Evolutionary conservation across 30 jellyfish, hydroid and myxozoan species (phyloP).

Genomic region (Aurelia sp.): DNA sequence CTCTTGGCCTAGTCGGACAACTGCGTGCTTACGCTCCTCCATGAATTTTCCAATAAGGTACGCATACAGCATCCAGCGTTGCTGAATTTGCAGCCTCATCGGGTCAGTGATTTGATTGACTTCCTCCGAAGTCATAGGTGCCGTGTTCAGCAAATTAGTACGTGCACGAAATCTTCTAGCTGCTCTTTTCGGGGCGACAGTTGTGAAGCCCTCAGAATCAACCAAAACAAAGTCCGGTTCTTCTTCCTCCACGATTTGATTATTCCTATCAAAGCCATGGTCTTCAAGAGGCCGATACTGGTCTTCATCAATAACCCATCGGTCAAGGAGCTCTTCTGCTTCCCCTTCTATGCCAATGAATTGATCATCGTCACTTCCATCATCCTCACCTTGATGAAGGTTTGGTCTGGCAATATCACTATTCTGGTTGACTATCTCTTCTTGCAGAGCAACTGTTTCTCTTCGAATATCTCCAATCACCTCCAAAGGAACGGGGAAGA

Average conservation of each 20-base stretch:
- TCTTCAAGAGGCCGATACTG: conserved; percentile 11
- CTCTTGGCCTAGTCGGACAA: conserved; percentile 12
- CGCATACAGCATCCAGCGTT: conserved; percentile 78
- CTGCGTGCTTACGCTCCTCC: background rate
- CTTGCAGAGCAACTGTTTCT: background rate
- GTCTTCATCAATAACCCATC: conserved; percentile 80
- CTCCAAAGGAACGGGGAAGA: conserved; percentile 28
- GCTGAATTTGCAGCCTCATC: conserved; percentile 40
- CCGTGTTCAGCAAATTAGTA: conserved; percentile 8
- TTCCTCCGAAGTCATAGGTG: conserved; percentile 63
- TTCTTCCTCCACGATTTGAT: conserved; percentile 6
- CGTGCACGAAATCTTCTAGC: conserved; percentile 54
- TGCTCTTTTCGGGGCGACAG: conserved; percentile 50
- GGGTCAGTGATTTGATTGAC: conserved; percentile 69
- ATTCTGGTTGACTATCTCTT: background rate
- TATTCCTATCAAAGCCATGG: conserved; percentile 5
- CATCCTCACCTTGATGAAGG: background rate
- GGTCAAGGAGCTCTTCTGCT: conserved; percentile 76
- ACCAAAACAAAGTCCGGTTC: conserved; percentile 42
- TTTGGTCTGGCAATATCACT: background rate
- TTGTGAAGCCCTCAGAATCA: conserved; percentile 64
- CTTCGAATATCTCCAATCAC: background rate
- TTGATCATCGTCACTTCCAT: conserved; percentile 1
- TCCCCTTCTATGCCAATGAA: conserved; percentile 77
- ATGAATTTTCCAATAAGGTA: conserved; percentile 37